Conservation (phyloP, 2,113 vertebrate species). For the Hiodon tergisus region DNA sequence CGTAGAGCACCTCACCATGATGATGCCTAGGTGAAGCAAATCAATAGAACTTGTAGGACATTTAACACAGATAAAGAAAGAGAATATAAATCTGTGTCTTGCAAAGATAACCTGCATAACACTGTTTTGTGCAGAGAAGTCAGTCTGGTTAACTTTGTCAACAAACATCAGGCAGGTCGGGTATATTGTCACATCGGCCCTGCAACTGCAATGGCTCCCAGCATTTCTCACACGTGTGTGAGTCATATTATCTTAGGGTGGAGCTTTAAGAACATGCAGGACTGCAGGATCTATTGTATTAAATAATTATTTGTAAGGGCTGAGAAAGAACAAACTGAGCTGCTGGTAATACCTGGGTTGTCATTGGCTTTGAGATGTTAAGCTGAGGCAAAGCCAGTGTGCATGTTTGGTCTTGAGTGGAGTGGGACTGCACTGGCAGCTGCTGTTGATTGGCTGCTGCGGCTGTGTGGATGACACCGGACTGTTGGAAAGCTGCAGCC, state of each 20-base stretch:
- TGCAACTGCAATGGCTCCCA: no score
- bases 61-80: not conserved
- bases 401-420: slow-evolving; percentile 53
- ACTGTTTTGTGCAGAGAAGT: no score
- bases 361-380: slow-evolving; percentile 81
- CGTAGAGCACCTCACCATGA: no score
- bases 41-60: not conserved
- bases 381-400: slow-evolving; percentile 65
- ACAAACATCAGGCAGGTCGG: no score
- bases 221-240: not conserved
- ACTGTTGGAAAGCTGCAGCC: slow-evolving; percentile 80
- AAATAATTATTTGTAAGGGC: not conserved
- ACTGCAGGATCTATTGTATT: no score
- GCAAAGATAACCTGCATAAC: no score
- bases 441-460: slow-evolving; percentile 53
- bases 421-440: slow-evolving; percentile 30
- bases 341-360: slow-evolving; percentile 70
- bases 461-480: slow-evolving; percentile 67
- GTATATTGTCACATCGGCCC: no score
- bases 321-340: not conserved
- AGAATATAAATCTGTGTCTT: no score
- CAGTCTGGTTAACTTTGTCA: no score
- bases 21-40: not conserved
- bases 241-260: not conserved
- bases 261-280: not conserved